Percentiles rank a stretch among this genome's conserved stretches.
These are phyloP conservation scores for Varroa destructor DNA, from an alignment of 1,140 invertebrate genomes.

Conservation along the genomic window DNA sequence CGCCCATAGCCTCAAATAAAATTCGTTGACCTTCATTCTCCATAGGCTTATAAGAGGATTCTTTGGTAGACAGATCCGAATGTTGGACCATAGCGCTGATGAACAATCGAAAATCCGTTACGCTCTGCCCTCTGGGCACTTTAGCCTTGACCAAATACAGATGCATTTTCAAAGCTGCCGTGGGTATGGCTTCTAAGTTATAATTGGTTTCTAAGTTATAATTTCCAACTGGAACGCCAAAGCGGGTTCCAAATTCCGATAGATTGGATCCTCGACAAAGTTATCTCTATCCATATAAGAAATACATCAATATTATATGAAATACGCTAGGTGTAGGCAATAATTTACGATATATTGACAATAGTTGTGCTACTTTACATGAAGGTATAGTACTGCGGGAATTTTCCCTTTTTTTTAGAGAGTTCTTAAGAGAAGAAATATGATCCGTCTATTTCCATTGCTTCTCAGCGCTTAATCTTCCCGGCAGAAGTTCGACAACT, in stretches of 20 bases:
- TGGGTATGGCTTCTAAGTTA: constrained; percentile 80
- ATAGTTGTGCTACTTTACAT: neutral
- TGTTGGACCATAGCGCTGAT: constrained; percentile 93
- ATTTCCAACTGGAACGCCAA: constrained; percentile 94
- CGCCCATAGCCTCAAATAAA: constrained; percentile 88
- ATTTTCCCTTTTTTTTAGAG: constrained; percentile 47
- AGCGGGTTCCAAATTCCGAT: constrained; percentile 88
- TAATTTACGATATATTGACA: too few relatives aligned
- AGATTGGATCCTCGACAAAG: constrained; percentile 89
- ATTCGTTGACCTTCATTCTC: constrained; percentile 95
- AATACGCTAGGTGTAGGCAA: too few relatives aligned
- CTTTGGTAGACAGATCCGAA: constrained; percentile 91
- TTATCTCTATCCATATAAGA: neutral
- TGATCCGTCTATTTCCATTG: constrained; percentile 72
- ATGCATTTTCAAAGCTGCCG: constrained; percentile 95
- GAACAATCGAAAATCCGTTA: constrained; percentile 93
- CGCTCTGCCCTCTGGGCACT: constrained; percentile 69
- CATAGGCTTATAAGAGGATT: constrained; percentile 92
- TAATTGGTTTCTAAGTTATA: constrained; percentile 75
- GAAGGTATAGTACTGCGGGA: constrained; percentile 24
- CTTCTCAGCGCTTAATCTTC: constrained; percentile 53
- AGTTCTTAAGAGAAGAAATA: constrained; percentile 59
- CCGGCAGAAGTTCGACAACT: constrained; percentile 6
- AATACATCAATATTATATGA: neutral
- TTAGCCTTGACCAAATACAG: constrained; percentile 89